Percentiles rank a stretch among this genome's conserved stretches.
Conservation (phyloP, 2,888 invertebrate species). For the Ornithoptera alexandrae region DNA sequence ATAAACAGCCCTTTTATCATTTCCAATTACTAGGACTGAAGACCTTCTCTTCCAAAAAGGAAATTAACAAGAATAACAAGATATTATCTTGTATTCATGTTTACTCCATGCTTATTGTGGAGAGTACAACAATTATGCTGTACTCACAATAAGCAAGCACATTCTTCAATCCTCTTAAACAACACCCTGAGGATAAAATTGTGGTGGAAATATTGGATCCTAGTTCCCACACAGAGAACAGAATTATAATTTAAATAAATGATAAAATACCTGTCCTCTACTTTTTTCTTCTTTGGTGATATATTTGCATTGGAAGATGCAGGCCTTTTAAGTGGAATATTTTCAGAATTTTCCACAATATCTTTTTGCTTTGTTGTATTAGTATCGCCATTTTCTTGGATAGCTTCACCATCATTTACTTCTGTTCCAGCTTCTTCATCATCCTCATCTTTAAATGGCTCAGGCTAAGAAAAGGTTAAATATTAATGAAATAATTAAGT, state of each 20-base stretch:
- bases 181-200: no score
- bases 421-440: constrained; percentile 51
- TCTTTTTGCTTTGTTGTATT: constrained; percentile 42
- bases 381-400: constrained; percentile 53
- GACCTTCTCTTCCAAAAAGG: no score
- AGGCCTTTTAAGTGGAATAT: constrained; percentile 48
- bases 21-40: no score
- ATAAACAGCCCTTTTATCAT: no score
- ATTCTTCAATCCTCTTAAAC: no score
- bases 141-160: no score
- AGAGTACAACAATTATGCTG: no score
- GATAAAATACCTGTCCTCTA: constrained; percentile 23
- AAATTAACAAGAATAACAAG: no score
- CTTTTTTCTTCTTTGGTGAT: constrained; percentile 29
- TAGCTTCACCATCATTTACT: constrained; percentile 39
- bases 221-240: no score
- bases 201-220: no score
- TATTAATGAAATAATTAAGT: constrained; percentile 7
- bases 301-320: constrained; percentile 42
- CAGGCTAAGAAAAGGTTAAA: constrained; percentile 56
- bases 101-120: no score
- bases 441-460: constrained; percentile 67
- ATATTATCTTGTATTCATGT: no score
- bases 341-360: constrained; percentile 34
- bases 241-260: neutral